phyloP scores from a whole-genome alignment of 1,140 invertebrate species.

The Trinorchestia longiramus region DNA sequence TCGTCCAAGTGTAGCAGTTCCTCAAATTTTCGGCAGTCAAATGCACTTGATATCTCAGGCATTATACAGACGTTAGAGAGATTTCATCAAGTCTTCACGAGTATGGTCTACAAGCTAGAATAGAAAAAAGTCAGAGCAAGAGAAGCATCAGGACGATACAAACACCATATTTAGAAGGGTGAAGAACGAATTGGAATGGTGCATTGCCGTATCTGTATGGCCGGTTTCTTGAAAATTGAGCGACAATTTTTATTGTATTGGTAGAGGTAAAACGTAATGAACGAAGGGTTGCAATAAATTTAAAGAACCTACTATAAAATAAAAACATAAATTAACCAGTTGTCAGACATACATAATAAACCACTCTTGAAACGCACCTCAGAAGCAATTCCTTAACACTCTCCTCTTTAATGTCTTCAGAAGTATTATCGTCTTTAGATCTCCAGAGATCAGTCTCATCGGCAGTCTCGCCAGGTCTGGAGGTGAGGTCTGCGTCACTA shows the following conservation, averaged over 20 bases:
- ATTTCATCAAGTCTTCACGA: neutral
- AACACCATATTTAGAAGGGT: neutral
- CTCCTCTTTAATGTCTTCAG: constrained; percentile 58
- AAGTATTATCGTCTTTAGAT: constrained; percentile 53
- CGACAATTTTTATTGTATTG: neutral
- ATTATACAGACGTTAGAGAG: neutral
- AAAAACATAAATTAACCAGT: neutral
- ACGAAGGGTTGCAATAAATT: neutral
- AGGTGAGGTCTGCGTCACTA: constrained; percentile 15
- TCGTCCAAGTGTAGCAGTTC: neutral
- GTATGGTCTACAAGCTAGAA: neutral
- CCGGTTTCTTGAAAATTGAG: neutral
- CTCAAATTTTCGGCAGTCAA: neutral
- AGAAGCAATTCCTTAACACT: constrained; percentile 56
- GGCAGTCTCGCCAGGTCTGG: constrained; percentile 16
- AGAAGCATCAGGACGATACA: neutral
- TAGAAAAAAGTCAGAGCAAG: neutral
- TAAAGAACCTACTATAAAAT: neutral
- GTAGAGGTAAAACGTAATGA: neutral
- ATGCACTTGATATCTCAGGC: neutral
- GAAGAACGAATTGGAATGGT: neutral
- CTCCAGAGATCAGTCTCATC: constrained; percentile 56
- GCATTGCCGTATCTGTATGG: neutral
- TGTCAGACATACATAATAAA: neutral
- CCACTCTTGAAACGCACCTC: constrained; percentile 53